A percentile compares a stretch with the other conserved stretches of the same genome.
These are phyloP conservation scores for Talpa occidentalis DNA, from an alignment of 2,113 vertebrate genomes.

Conservation along the genomic window DNA sequence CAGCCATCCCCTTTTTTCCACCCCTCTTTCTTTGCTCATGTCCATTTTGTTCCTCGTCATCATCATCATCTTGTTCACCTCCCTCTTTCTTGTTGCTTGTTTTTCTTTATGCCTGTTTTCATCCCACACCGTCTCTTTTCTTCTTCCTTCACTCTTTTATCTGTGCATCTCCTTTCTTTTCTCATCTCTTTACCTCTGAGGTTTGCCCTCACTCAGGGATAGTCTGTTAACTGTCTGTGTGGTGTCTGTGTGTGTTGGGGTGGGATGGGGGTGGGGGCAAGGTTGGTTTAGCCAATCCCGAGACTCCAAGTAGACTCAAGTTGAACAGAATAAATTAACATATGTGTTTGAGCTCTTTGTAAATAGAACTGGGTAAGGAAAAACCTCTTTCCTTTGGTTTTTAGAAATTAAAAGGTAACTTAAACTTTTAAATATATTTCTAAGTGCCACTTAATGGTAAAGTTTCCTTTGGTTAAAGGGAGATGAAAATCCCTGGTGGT, in stretches of 20 bases:
- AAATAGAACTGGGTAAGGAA: constrained; percentile 65
- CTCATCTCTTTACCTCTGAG: background rate
- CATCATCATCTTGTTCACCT: background rate
- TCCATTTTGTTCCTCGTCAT: background rate
- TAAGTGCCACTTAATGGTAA: background rate
- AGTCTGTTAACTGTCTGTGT: constrained; percentile 62
- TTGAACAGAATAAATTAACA: constrained; percentile 63
- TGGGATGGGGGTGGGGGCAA: background rate
- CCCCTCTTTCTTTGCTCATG: constrained; percentile 1
- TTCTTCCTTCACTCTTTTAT: background rate
- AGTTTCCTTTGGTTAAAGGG: constrained; percentile 29
- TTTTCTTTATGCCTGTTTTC: constrained; percentile 59
- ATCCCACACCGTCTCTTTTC: background rate
- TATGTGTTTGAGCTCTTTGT: background rate
- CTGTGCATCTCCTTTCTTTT: background rate
- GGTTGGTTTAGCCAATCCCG: constrained; percentile 78
- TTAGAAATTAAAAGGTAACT: constrained; percentile 44
- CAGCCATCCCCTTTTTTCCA: constrained; percentile 49
- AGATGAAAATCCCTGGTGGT: constrained; percentile 22
- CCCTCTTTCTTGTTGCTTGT: constrained; percentile 61
- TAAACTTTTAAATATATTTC: constrained; percentile 26
- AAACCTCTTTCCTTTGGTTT: constrained; percentile 35
- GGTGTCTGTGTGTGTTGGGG: background rate
- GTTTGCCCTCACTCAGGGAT: constrained; percentile 84
- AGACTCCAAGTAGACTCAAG: constrained; percentile 73